phyloP scores from a whole-genome alignment of 92 coral and sea anemone species.

The Epizoanthus stellaris region DNA sequence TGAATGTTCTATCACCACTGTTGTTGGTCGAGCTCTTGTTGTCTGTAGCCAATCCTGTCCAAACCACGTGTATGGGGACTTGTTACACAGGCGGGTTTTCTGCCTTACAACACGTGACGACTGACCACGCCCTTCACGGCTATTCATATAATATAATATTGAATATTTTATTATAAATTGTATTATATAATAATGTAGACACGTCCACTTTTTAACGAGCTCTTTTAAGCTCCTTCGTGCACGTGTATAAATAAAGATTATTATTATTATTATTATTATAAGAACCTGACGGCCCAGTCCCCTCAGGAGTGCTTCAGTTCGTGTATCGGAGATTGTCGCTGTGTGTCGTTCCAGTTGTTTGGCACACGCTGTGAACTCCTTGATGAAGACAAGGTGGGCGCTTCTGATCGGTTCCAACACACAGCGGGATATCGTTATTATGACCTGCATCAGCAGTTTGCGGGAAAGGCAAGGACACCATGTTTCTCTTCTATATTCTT shows the following conservation, averaged over 20 bases:
- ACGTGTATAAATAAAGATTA: too few species aligned
- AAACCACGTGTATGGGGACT: slow-evolving; percentile 6
- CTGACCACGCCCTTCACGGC: slow-evolving; percentile 15
- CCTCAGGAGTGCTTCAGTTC: slow-evolving; percentile 49
- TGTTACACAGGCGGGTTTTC: slow-evolving; percentile 8
- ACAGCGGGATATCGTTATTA: neutral
- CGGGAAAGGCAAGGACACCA: neutral
- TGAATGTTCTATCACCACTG: neutral
- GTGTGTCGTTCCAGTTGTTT: slow-evolving; percentile 26
- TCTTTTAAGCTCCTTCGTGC: too few species aligned
- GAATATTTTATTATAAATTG: too few species aligned
- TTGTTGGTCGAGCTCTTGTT: neutral
- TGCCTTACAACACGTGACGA: neutral
- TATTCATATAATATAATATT: too few species aligned
- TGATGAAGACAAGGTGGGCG: slow-evolving; percentile 11
- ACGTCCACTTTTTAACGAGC: too few species aligned
- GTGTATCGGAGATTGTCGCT: slow-evolving; percentile 42
- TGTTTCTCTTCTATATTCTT: too few species aligned
- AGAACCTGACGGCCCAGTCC: slow-evolving; percentile 50
- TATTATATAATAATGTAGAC: too few species aligned
- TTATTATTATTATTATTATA: too few species aligned
- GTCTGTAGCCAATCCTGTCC: neutral
- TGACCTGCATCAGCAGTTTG: slow-evolving; percentile 15
- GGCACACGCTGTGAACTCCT: slow-evolving; percentile 43
- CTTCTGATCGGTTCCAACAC: slow-evolving; percentile 25